Base-by-base conservation (phyloP, 2,797 vertebrate species). In the Botia kubotai region DNA sequence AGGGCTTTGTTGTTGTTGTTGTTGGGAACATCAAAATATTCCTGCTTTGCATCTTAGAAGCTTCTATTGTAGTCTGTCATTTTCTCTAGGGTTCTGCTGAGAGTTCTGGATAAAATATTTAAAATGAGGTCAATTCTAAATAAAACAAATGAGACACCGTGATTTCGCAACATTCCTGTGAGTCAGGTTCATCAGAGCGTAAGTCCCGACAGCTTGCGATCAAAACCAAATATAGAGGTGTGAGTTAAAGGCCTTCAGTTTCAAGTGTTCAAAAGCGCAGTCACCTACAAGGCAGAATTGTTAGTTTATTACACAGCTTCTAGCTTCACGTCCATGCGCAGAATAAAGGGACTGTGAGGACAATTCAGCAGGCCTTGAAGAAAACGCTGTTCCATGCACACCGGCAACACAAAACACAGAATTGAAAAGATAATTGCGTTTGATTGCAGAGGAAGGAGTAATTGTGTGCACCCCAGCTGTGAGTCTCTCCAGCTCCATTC, bases 381-480 rank as follows among this genome's bases (percentile, higher is more conserved):
- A 7, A 62, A 26, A 12, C 14, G 48, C 13, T 5, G 26, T 55
- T 58, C 43, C 6, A 4, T 50, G 48, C 57, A 33, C 39, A 74
- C 23, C 39, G 21, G 21, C 79, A 46, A 75, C 55, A 62, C 63
- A 48, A 67, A 67, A 80, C 79, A 29, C 19, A 72, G 60, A 72
- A 74, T 36, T 57, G 71, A 39, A 77, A 77, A 55, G 77, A 76
- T 88, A 86, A 85, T 83, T 84, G 80, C 29, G 12, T 79, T 75
- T 86, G 85, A 85, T 86, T 88, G 75, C 65, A 79, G 74, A 75
- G 77, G 80, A 84, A 81, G 52, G 62, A 67, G 71, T 79, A 79
- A 86, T 85, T 80, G 65, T 77, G 77, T 84, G 70, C 72, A 74
- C 81, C 70, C 80, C 82, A 87, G 87, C 82, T 85, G 81, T 2